Evolutionary conservation across 2,888 invertebrate species (phyloP), one percentile per base, ranked within the genome.

Genomic region (Eilema griseolum): DNA sequence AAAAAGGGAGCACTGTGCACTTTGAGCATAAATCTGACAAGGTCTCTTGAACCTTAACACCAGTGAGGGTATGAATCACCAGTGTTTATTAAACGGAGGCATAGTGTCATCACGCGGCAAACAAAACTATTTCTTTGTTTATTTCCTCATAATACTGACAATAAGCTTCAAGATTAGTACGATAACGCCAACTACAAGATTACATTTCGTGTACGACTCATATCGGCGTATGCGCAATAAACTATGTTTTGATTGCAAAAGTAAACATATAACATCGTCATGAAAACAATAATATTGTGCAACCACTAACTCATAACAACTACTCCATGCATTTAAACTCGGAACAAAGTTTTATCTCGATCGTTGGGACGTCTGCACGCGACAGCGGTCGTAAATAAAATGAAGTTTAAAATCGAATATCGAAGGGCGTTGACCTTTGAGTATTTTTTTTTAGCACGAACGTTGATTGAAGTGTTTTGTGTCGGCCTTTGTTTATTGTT

Each of bases 361-460:
- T 62, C 59, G 73, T 73, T 59, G 11, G 64, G 26, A 73, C 79
- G 71, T 69, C 76, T 56, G 70, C 78, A 78, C 73, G 71, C 79
- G 69, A 72, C 70, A 0, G 60, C 67, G 31, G 57, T 66, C 28
- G 66, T 67, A 63, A 70, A 72, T 61, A 67, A 65, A 73, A 72
- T 78, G 73, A 73, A 68, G 46, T 73, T 67, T 31, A 26, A 70
- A 73, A 60, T 70, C 70, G 41, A 78, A 78, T 69, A 65, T 62
- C 66, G 78, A 78, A 78, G 76, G 64, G 37, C 76, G 57, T 73
- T 76, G 73, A 78, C 60, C 78, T 76, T 69, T 41, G 59, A n/a
- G 20, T n/a, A 10, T 16, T 31, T 61, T 33, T 61, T 61, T n/a
- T 20, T 4, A 61, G 20, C 10, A 59, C 26, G 23, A 26, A 31